Conservation (phyloP, 2,113 vertebrate genomes). For the Plectropomus leopardus region DNA sequence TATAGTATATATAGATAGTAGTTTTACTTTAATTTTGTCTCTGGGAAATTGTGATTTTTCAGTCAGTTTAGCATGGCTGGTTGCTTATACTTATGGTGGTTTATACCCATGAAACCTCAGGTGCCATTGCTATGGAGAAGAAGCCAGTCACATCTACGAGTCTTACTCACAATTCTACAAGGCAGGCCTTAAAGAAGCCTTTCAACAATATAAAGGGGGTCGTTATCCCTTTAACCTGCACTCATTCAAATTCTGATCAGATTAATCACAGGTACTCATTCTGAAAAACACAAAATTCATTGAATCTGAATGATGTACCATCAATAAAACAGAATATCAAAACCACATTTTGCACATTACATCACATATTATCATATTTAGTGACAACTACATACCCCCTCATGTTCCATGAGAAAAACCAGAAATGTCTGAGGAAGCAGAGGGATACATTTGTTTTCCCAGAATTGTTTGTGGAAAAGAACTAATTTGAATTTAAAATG, state of each 20-base stretch:
- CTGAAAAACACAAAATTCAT: background rate
- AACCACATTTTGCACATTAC: background rate
- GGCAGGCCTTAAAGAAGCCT: background rate
- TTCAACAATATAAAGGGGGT: no score
- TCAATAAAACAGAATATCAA: background rate
- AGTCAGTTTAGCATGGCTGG: background rate
- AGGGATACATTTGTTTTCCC: slow-evolving; percentile 17
- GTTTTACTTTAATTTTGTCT: background rate
- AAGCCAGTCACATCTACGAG: background rate
- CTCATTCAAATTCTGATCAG: background rate
- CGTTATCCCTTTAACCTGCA: no score
- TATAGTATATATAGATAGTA: background rate
- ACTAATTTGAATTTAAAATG: slow-evolving; percentile 8
- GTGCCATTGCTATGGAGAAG: background rate
- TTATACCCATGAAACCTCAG: no score
- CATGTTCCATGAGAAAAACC: background rate
- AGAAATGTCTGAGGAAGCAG: background rate
- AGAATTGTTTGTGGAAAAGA: slow-evolving; percentile 7
- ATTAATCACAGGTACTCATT: background rate
- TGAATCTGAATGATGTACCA: background rate
- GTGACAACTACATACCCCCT: background rate
- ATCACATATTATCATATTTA: background rate
- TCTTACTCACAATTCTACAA: background rate
- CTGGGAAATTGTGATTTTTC: background rate
- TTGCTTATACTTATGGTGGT: no score